Evolutionary conservation across 2,888 invertebrate species (phyloP).

Genomic region (Nymphalis c-album): DNA sequence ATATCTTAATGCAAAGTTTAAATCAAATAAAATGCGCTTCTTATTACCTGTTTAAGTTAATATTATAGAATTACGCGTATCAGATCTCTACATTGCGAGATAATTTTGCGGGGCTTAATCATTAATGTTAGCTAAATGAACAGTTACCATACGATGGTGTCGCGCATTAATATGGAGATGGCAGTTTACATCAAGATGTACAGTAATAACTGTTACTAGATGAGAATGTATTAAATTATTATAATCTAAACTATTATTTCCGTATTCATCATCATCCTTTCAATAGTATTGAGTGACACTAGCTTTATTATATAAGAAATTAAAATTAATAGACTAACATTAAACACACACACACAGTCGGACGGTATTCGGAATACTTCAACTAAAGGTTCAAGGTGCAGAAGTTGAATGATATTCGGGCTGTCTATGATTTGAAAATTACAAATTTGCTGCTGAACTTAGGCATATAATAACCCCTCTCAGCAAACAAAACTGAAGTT

Average conservation of each 20-base stretch:
- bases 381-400: no score
- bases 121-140: slow-evolving; percentile 26
- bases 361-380: no score
- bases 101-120: slow-evolving; percentile 16
- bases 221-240: slow-evolving; percentile 32
- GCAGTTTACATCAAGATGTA: slow-evolving; percentile 34
- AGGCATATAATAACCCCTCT: no score
- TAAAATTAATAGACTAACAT: no score
- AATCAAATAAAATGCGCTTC: no score
- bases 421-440: no score
- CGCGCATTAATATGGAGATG: slow-evolving; percentile 28
- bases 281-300: not conserved
- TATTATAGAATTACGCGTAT: not conserved
- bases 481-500: no score
- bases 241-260: slow-evolving; percentile 11
- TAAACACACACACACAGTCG: no score
- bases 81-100: slow-evolving; percentile 1
- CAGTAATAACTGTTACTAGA: slow-evolving; percentile 33
- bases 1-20: no score
- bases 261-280: slow-evolving; percentile 4
- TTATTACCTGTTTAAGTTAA: not conserved
- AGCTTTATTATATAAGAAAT: not conserved
- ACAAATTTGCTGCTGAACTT: no score
- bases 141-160: slow-evolving; percentile 27
- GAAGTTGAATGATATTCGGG: no score